Conservation (phyloP, 2,888 invertebrate species). For the Lottia gigantea region DNA sequence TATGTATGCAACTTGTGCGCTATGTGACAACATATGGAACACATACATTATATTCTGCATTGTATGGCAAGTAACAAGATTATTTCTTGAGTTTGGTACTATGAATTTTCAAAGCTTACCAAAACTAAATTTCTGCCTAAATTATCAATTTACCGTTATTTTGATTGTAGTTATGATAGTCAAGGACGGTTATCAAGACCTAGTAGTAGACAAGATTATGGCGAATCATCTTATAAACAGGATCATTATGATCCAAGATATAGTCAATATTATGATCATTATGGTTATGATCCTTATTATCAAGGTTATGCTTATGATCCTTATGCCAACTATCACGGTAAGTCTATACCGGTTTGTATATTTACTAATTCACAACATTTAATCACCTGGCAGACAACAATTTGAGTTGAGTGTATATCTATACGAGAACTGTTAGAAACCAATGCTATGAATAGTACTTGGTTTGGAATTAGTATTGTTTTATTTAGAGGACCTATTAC, state of each 20-base stretch:
- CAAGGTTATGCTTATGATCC: constrained; percentile 12
- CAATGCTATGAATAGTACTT: no score
- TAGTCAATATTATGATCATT: constrained; percentile 42
- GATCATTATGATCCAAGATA: constrained; percentile 36
- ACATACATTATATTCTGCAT: not conserved
- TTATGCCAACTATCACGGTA: constrained; percentile 18
- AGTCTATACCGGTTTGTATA: no score
- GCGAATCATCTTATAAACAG: constrained; percentile 2
- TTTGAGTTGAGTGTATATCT: no score
- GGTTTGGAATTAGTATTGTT: no score
- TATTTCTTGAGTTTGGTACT: no score
- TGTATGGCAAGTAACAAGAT: not conserved
- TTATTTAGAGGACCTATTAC: no score
- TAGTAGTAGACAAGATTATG: constrained; percentile 29
- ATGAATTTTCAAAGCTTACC: no score
- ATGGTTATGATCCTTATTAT: constrained; percentile 41
- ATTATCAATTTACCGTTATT: not conserved
- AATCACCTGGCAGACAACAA: no score
- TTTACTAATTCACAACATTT: no score
- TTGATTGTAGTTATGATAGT: constrained; percentile 16
- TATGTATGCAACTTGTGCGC: no score
- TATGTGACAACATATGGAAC: no score
- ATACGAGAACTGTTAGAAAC: no score
- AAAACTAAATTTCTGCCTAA: constrained; percentile 4
- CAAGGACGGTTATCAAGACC: constrained; percentile 27